Base-by-base conservation (phyloP, 2,797 vertebrate species). In the Gobionotothen gibberifrons region DNA sequence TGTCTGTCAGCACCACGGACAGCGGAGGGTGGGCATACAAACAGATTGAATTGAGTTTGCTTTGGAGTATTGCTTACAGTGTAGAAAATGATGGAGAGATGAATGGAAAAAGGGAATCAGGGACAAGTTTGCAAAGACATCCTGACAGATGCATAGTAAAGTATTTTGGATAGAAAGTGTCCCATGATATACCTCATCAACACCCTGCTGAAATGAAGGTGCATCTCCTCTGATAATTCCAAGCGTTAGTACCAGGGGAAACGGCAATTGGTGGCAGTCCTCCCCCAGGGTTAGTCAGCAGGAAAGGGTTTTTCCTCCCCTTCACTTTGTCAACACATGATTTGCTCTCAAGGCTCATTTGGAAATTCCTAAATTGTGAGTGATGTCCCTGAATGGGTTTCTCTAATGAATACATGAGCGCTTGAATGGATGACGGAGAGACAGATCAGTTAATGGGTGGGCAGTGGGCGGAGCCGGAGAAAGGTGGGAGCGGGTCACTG, bases 281-380 rank as follows among this genome's bases (percentile, higher is more conserved):
- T 70, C 40, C n/a, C 39, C 12, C 32, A 9, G 3, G 51, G 64
- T 55, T 47, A 56, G 49, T 72, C 69, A 39, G 42, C 64, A 39
- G 47, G 15, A 73, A 76, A 74, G 7, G 4, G 1, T 70, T 67
- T 78, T 58, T 53, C 73, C 69, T 68, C 55, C 76, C 58, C 64
- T 81, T 56, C 3, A 2, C 68, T 78, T 81, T 62, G 58, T 69
- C 52, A 82, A 63, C 61, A 62, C 74, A 80, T 48, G 32, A 85
- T 81, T 84, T 76, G 63, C 69, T 65, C 54, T 80, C 48, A 52
- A 52, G 29, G 43, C 29, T 64, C 61, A 78, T 83, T 80, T 69
- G n/a, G 43, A 75, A 71, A 69, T 52, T 67, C 65, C n/a, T 49
- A 57, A 64, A 81, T 72, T 58, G 22, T 64, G 16, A 32, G 21